A percentile compares a stretch with the other conserved stretches of the same genome.
Evolutionary conservation across 2,888 invertebrate species (phyloP).

Genomic region (Hirtodrosophila duncani): DNA sequence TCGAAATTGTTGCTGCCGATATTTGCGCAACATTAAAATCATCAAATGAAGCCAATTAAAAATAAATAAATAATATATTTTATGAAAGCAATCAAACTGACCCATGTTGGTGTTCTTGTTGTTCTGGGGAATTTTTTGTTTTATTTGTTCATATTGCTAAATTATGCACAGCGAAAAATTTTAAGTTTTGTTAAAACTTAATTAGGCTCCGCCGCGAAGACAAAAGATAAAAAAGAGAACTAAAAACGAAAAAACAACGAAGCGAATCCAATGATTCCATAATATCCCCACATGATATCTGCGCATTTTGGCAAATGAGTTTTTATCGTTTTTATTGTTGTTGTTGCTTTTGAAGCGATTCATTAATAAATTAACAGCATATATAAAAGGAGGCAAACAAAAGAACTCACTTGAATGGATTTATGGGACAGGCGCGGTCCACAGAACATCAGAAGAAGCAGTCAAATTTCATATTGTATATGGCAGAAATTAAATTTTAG

Average conservation of each 20-base stretch:
- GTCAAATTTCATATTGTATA: constrained; percentile 27
- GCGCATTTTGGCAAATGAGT: constrained; percentile 39
- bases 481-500: constrained; percentile 15
- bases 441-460: constrained; percentile 1
- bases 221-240: constrained; percentile 19
- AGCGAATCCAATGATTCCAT: not conserved
- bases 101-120: not conserved
- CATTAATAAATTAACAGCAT: constrained; percentile 67
- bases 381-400: constrained; percentile 41
- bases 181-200: constrained; percentile 70
- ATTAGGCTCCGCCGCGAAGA: constrained; percentile 47
- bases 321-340: constrained; percentile 21
- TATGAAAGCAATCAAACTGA: constrained; percentile 63
- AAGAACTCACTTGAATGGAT: constrained; percentile 28
- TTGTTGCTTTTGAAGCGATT: constrained; percentile 35
- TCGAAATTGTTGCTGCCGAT: constrained; percentile 59
- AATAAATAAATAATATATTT: constrained; percentile 70
- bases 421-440: constrained; percentile 40
- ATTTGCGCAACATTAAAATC: constrained; percentile 70
- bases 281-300: constrained; percentile 29
- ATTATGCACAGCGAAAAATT: constrained; percentile 61
- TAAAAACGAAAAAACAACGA: constrained; percentile 14
- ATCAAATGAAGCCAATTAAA: constrained; percentile 73
- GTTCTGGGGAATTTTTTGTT: not conserved
- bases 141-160: constrained; percentile 25